Evolutionary conservation across 2,797 vertebrate genomes (phyloP), one percentile per base, ranked within the genome.

Genomic region (Sebastes kiyomatsui): DNA sequence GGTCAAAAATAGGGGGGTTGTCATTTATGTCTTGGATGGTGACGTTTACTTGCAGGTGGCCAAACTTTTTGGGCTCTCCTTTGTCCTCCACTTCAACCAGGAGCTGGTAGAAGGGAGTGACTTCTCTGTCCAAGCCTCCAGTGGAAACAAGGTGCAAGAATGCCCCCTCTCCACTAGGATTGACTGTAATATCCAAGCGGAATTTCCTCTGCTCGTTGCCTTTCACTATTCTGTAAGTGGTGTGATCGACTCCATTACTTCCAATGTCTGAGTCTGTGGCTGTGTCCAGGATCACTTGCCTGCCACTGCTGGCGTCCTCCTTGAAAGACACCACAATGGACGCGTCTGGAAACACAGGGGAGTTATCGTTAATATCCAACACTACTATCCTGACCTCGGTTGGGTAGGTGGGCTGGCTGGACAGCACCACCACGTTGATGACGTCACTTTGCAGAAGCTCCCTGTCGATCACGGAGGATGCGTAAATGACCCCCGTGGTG

Each of bases 1-100:
- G 94, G 55, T 97, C 97, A 80, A 99, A 99, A 27, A 95, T 13
- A 0, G 98, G 99, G 0, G 98, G 97, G 90, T 99, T 99, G 92
- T 99, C 98, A 1, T 99, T 99, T 75, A 98, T 97, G 87, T 99
- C 99, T 90, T 99, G 98, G 18, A 99, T 96, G 0, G 97, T 99
- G 77, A 99, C 98, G 0, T 99, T 99, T 2, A 99, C 99, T 95
- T 98, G 98, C 28, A 99, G 92, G 92, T 96, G 97, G 49, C 99
- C 98, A 20, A 96, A 96, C 87, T 95, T 96, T 90, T 96, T 97
- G 0, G 98, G 98, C 59, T 97, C 96, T 0, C 98, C 99, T 92
- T 98, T 98, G 93, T 99, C 99, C 91, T 99, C 97, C 88, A 99
- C 99, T 60, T 99, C 96, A 14, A 99, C 95, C 84, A 99, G 80